Base-by-base conservation (phyloP, 1,140 invertebrate species). In the Luehdorfia chinensis region DNA sequence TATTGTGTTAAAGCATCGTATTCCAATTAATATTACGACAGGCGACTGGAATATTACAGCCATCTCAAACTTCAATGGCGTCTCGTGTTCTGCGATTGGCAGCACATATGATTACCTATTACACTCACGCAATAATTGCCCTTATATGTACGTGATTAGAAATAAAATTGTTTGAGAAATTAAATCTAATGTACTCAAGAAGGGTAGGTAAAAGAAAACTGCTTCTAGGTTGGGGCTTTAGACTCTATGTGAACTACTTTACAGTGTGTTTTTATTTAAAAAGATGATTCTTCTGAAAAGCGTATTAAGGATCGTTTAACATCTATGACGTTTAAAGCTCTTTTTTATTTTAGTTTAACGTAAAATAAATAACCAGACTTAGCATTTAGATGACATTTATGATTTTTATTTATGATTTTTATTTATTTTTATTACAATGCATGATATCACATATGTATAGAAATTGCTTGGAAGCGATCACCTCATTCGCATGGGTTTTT, bases 1-100 rank as follows among this genome's bases (percentile, higher is more conserved):
- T 43, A 43, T 43, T 30, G 39, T 31, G 39, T 43, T 16, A 43
- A 43, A 28, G 39, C 39, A 16, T 43, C 39, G n/a, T 43, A 27
- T 43, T 43, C 39, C 27, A 43, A 43, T 43, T 43, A 43, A 30
- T 43, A 43, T 43, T 14, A 41, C 33, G 33, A 16, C 36, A 43
- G 12, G 11, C 21, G 39, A 30, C 13, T 28, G 39, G 25, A 43
- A 30, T 43, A 43, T 43, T 28, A 43, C 37, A 28, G 37, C 39
- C 39, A 28, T 43, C 39, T 43, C 39, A 43, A 16, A 43, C 39
- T 43, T 43, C 39, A 43, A 43, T 36, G 19, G 25, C 14, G 39
- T 43, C 25, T 43, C 39, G 25, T 28, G 39, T 43, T 43, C 39
- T 25, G 19, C 21, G 8, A 43, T 18, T 43, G 39, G 25, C 39